Evolutionary conservation across 30 jellyfish, hydroid and myxozoan genomes (phyloP), one percentile per base, ranked within the genome.

Genomic region (Aurelia sp.): DNA sequence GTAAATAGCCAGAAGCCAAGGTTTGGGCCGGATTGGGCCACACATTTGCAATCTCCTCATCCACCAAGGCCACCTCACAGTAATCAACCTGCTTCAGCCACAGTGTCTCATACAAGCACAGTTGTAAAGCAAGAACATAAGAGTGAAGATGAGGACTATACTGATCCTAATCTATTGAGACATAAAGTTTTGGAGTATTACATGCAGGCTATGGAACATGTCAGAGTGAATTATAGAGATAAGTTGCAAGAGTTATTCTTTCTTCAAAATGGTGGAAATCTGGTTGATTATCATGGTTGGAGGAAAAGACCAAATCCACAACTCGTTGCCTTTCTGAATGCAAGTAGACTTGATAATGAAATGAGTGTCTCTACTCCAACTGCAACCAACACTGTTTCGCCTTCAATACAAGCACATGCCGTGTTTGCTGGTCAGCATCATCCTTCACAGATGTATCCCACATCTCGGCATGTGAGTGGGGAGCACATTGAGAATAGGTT

Each of bases 211-310:
- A 78, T 94, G 90, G 99, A 94, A 64, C 85, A 57, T 47, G 66
- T 88, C 10, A 94, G 94, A 81, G 86, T 86, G 20, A 85, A 88
- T 33, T 94, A 88, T 68, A 84, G 97, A 31, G 99, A 94, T 44
- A 84, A 76, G 81, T 69, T 94, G 22, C 97, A 89, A 76, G 98
- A 95, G 61, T 86, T 95, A 59, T 95, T 90, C 74, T 95, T 95
- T 78, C 83, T 95, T 67, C 99, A 90, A 70, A 95, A 96, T 91
- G 98, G 99, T 10, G 99, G 99, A n/a, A 91, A 95, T 62, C 80
- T 95, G 94, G 99, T 95, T 27, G 99, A 95, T 75, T 95, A 90
- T 76, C 98, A 91, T 17, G 97, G 97, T 7, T 95, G 99, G 98
- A 86, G 95, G 66, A 76, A 78, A 58, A 76, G 99, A 11, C 99